These are phyloP conservation scores for Yponomeuta sedellus DNA, from an alignment of 2,888 invertebrate species.

Conservation along the genomic window DNA sequence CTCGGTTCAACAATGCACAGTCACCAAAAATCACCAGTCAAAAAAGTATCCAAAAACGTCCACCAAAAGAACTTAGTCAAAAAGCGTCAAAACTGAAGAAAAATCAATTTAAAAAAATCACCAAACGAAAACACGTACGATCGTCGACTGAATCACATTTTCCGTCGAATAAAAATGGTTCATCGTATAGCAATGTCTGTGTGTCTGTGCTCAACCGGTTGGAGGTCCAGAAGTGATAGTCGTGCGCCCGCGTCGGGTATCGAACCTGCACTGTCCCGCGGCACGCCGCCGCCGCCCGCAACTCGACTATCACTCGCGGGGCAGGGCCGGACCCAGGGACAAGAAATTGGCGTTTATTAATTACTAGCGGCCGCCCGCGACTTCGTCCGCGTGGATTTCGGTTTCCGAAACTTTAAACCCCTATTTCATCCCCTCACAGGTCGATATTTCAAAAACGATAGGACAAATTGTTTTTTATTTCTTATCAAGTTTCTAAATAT, in stretches of 20 bases:
- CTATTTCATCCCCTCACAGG: too few relatives aligned
- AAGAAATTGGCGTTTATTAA: not conserved
- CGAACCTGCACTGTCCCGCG: slow-evolving; percentile 25
- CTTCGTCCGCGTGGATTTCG: too few relatives aligned
- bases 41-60: slow-evolving; percentile 15
- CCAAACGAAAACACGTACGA: slow-evolving; percentile 23
- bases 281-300: slow-evolving; percentile 17
- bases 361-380: too few relatives aligned
- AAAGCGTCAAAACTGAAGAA: slow-evolving; percentile 26
- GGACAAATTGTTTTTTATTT: too few relatives aligned
- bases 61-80: not conserved
- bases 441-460: too few relatives aligned
- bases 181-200: slow-evolving; percentile 34
- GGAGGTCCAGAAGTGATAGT: slow-evolving; percentile 19
- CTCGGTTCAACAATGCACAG: not conserved
- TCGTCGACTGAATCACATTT: slow-evolving; percentile 71
- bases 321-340: slow-evolving; percentile 31
- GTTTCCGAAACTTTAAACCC: too few relatives aligned
- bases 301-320: slow-evolving; percentile 33
- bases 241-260: slow-evolving; percentile 27
- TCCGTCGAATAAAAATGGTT: slow-evolving; percentile 66
- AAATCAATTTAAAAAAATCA: slow-evolving; percentile 26
- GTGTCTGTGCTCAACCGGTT: not conserved
- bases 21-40: slow-evolving; percentile 7
- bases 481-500: too few relatives aligned